Evolutionary conservation across 2,113 vertebrate species (phyloP), one percentile per base, ranked within the genome.

Genomic region (Sphaerodactylus townsendi): DNA sequence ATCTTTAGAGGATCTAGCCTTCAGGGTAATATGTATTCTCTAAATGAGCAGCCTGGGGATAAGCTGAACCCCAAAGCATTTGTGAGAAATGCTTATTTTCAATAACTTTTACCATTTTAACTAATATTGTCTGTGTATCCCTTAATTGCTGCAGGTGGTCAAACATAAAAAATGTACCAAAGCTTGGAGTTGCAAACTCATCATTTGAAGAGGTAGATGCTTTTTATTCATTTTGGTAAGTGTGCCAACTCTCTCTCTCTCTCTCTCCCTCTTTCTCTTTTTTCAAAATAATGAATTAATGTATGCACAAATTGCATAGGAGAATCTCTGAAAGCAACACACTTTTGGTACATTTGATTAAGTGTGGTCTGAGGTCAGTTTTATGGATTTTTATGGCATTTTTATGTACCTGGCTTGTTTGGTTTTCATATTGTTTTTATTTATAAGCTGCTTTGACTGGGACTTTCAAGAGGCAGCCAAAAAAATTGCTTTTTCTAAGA

Each of bases 211-310:
- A 99, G 15, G 98, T 99, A 82, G 99, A 99, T 94, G 95, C 95
- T 71, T 99, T 99, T 96, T 99, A 99, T 96, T 98, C 98, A 11
- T 99, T 99, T 93, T 99, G 99, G 99, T 99, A 89, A 97, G 96
- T 94, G 59, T 70, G 89, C 84, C 8, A 71, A 35, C 5, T 77
- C 4, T n/a, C 8, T 4, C n/a, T 19, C 4, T 21, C 10, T 10
- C 7, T 39, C 11, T 21, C n/a, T 5, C 2, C 59, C 19, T n/a
- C n/a, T n/a, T n/a, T n/a, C n/a, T n/a, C n/a, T n/a, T n/a, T n/a
- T n/a, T n/a, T n/a, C n/a, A 30, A 41, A 59, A 56, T 13, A 41
- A 56, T 28, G 5, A 3, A 41, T 59, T 23, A 2, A 72, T 17
- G 3, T 56, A 1, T n/a, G 14, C 17, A n/a, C 23, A 39, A 25